phyloP scores from a whole-genome alignment of 2,113 vertebrate species.

The Scortum barcoo region DNA sequence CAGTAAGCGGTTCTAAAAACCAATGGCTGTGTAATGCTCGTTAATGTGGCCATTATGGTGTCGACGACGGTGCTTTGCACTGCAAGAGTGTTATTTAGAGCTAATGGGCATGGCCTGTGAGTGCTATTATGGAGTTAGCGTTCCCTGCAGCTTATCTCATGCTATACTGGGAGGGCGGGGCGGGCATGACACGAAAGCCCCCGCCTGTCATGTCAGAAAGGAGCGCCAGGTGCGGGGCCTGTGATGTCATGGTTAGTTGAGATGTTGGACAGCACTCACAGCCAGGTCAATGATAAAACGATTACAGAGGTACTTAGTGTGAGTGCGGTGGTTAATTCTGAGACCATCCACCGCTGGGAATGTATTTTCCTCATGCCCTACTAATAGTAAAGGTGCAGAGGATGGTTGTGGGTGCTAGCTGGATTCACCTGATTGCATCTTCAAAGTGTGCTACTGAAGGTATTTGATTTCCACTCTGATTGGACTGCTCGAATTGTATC shows the following conservation, averaged over 20 bases:
- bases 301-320: conserved; percentile 47
- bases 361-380: background rate
- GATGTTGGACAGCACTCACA: conserved; percentile 49
- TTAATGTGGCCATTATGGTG: conserved; percentile 80
- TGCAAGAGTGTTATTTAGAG: conserved; percentile 73
- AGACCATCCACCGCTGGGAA: conserved; percentile 39
- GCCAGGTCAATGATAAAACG: conserved; percentile 52
- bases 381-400: conserved; percentile 1
- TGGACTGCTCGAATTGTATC: background rate
- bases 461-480: background rate
- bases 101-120: conserved; percentile 78
- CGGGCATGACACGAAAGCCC: conserved; percentile 26
- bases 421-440: background rate
- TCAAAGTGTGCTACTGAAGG: background rate
- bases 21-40: conserved; percentile 80
- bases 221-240: background rate
- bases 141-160: conserved; percentile 64
- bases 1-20: conserved; percentile 79
- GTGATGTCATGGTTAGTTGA: conserved; percentile 63
- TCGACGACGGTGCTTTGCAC: conserved; percentile 63
- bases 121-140: conserved; percentile 67
- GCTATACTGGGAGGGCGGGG: conserved; percentile 41
- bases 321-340: conserved; percentile 34
- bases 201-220: conserved; percentile 50
- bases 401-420: background rate